Percentiles rank a stretch among this genome's conserved stretches.
Evolutionary conservation across 1,140 invertebrate genomes (phyloP).

Genomic region (Lepidurus packardi): DNA sequence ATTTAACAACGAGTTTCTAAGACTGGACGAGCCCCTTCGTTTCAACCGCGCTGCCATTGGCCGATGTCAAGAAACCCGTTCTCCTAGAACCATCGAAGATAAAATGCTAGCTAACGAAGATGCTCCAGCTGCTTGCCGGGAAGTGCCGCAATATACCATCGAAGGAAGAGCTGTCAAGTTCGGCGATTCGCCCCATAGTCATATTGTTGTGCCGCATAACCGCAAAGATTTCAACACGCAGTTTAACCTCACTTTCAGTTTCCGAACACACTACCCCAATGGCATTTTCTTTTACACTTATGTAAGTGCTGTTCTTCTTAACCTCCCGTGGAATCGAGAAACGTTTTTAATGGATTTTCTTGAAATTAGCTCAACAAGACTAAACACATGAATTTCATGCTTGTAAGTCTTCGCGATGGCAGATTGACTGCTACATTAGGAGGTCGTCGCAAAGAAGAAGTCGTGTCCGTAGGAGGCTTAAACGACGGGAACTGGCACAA

Average conservation of each 20-base stretch:
- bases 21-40: slow-evolving; percentile 57
- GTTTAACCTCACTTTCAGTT: slow-evolving; percentile 71
- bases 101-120: slow-evolving; percentile 37
- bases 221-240: slow-evolving; percentile 60
- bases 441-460: slow-evolving; percentile 57
- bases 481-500: slow-evolving; percentile 82
- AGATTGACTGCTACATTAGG: slow-evolving; percentile 61
- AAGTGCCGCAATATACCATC: slow-evolving; percentile 64
- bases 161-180: slow-evolving; percentile 78
- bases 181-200: slow-evolving; percentile 69
- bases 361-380: slow-evolving; percentile 39
- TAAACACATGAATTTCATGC: slow-evolving; percentile 62
- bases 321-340: not conserved
- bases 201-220: slow-evolving; percentile 60
- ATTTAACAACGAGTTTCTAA: slow-evolving; percentile 65
- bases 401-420: slow-evolving; percentile 64
- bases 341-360: slow-evolving; percentile 14
- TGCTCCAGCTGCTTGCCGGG: slow-evolving; percentile 41
- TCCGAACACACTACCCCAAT: slow-evolving; percentile 77
- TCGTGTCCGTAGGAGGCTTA: slow-evolving; percentile 55
- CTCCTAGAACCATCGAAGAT: slow-evolving; percentile 38
- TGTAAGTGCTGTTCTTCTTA: not conserved
- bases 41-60: slow-evolving; percentile 69
- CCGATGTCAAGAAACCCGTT: slow-evolving; percentile 47
- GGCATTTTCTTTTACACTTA: slow-evolving; percentile 56